These are phyloP conservation scores for Coregonus clupeaformis DNA, from an alignment of 2,113 vertebrate species.

Conservation along the genomic window DNA sequence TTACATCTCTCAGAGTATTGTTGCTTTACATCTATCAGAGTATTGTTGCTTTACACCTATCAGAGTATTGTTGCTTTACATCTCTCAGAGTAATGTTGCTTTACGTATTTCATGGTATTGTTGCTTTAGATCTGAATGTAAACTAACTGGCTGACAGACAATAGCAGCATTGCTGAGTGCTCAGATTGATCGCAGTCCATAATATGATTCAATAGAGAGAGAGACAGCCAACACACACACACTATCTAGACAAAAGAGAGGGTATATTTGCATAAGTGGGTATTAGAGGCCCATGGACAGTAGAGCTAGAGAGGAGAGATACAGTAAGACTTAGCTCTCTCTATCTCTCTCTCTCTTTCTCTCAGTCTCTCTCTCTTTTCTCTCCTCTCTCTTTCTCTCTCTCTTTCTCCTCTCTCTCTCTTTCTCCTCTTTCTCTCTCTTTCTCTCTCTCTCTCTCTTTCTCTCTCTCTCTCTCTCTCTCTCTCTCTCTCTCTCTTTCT, in stretches of 20 bases:
- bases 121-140: background rate
- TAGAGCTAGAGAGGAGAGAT: slow-evolving; percentile 58
- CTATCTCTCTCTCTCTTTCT: slow-evolving; percentile 18
- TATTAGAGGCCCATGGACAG: slow-evolving; percentile 61
- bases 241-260: slow-evolving; percentile 44
- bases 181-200: background rate
- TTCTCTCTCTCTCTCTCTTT: background rate
- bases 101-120: too few species aligned
- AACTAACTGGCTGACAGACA: background rate
- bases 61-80: background rate
- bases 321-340: slow-evolving; percentile 34
- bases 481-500: background rate
- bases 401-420: slow-evolving; percentile 1
- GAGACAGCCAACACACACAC: background rate
- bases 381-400: background rate
- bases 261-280: slow-evolving; percentile 67
- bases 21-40: background rate
- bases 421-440: background rate
- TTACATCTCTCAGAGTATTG: too few species aligned
- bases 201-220: background rate
- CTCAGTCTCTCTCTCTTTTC: background rate
- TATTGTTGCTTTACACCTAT: background rate
- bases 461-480: slow-evolving; percentile 12
- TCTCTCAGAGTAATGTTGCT: too few species aligned
- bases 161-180: background rate